phyloP scores from a whole-genome alignment of 2,888 invertebrate genomes.

The Nomada fabriciana region DNA sequence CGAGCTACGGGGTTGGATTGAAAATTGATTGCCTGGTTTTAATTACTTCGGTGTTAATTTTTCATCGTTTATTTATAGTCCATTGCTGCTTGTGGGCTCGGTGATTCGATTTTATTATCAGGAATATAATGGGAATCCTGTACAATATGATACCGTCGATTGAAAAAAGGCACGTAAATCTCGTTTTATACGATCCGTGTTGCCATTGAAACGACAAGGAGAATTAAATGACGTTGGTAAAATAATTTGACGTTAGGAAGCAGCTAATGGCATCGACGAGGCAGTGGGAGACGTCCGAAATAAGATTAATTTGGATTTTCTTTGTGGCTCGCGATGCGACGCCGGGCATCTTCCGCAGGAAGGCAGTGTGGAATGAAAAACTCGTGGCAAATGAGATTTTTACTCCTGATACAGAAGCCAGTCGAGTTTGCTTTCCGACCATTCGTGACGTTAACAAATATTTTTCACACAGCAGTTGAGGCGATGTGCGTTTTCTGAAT shows the following conservation, averaged over 20 bases:
- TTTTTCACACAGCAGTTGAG: not conserved
- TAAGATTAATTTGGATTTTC: constrained; percentile 13
- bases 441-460: not conserved
- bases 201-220: too few species aligned
- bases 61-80: too few species aligned
- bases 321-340: not conserved
- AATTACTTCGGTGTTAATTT: too few species aligned
- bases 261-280: not conserved
- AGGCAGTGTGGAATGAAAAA: not conserved
- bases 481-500: too few species aligned
- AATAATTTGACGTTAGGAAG: constrained; percentile 9
- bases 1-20: too few species aligned
- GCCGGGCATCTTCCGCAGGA: not conserved
- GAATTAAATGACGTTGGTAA: not conserved
- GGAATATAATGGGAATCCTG: too few species aligned
- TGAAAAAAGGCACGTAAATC: not conserved
- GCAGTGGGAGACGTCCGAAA: not conserved
- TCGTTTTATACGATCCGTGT: not conserved
- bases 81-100: too few species aligned
- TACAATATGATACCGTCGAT: too few species aligned
- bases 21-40: too few species aligned
- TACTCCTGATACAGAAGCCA: not conserved
- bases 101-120: too few species aligned
- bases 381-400: not conserved
- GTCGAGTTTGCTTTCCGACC: not conserved